Base-by-base conservation (phyloP, 2,888 invertebrate genomes). In the Diarsia rubi region DNA sequence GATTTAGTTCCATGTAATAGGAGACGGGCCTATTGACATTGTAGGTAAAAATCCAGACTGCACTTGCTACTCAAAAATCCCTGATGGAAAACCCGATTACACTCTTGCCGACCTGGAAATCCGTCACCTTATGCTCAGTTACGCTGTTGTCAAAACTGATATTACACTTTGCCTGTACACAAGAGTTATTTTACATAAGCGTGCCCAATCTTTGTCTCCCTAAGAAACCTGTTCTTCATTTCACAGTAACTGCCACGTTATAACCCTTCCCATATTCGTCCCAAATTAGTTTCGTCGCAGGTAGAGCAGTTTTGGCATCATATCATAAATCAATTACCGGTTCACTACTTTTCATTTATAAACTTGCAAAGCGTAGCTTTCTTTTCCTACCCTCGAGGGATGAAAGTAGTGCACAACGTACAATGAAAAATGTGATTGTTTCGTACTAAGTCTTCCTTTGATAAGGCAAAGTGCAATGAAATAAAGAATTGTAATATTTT, bases 201-300 rank as follows among this genome's bases (percentile, higher is more conserved):
- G 44, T 77, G 80, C 64, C 24, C 37, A 79, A 79, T 79, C 80
- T 79, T 0, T 21, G 49, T 64, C 57, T 62, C n/a, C 75, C 12
- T 44, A 60, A n/a, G 77, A 52, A 76, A 76, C 63, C 52, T 54
- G 78, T 21, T 54, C 59, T 31, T 8, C 79, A n/a, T 79, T 49
- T 59, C 31, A 14, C 63, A 54, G 54, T 71, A 45, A 49, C 49
- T 62, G 42, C 16, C 52, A 37, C 21, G 52, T 27, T 63, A 24
- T 14, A 64, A 21, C 52, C 54, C 79, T 45, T 72, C 24, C 31
- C 65, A 67, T 74, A 52, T 59, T 63, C 57, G 57, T 16, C 63
- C 81, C 52, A 78, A 78, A 75, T 81, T 78, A 78, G 63, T 81
- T 66, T 81, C 44, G n/a, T 5, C 72, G 14, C 0, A 67, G 63